phyloP scores from a whole-genome alignment of 2,888 invertebrate species.

The Athetis lepigone region DNA sequence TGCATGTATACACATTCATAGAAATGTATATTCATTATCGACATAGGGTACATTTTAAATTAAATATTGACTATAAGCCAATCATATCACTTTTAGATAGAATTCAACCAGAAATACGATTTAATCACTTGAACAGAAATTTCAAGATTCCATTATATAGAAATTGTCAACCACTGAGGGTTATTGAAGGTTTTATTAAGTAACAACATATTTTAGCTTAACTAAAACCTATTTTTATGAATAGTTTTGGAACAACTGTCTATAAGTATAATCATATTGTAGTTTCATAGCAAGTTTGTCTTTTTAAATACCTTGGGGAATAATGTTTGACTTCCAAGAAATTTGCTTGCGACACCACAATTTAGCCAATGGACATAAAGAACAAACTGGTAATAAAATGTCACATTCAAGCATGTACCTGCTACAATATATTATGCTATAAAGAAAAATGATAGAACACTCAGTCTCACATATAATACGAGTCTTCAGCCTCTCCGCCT shows the following conservation, averaged over 20 bases:
- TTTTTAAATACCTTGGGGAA: constrained; percentile 22
- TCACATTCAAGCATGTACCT: constrained; percentile 31
- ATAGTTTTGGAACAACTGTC: constrained; percentile 65
- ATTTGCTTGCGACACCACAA: constrained; percentile 13
- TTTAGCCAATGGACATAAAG: constrained; percentile 23
- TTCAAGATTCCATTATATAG: constrained; percentile 33
- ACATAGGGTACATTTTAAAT: constrained; percentile 80
- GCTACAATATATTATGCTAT: constrained; percentile 28
- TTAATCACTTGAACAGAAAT: constrained; percentile 47
- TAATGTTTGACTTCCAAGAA: constrained; percentile 25
- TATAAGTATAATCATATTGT: constrained; percentile 59
- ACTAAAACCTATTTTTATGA: constrained; percentile 58
- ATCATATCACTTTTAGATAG: constrained; percentile 64
- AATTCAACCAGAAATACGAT: constrained; percentile 42
- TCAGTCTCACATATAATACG: constrained; percentile 71
- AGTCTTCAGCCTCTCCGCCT: constrained; percentile 56
- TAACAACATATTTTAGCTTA: constrained; percentile 66
- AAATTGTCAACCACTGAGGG: constrained; percentile 29
- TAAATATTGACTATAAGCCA: constrained; percentile 61
- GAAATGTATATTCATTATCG: constrained; percentile 83
- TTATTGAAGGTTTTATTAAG: constrained; percentile 49
- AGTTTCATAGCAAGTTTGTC: constrained; percentile 69
- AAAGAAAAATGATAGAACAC: constrained; percentile 36
- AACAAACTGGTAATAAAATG: constrained; percentile 26
- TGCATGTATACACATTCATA: constrained; percentile 72